Base-by-base conservation (phyloP, 2,888 invertebrate genomes). In the Leptura quadrifasciata region DNA sequence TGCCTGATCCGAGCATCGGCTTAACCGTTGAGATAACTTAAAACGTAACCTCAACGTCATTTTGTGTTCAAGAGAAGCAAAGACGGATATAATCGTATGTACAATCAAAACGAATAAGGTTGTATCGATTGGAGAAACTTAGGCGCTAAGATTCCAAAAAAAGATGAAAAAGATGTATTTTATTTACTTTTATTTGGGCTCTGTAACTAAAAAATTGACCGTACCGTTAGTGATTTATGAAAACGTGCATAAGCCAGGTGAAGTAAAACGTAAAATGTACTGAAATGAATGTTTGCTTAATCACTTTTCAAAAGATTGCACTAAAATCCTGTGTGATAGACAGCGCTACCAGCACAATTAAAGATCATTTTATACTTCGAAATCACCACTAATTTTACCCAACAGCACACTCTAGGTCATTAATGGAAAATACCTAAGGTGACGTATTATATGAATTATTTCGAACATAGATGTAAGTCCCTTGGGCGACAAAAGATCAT, bases 1-100 rank as follows among this genome's bases (percentile, higher is more conserved):
- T 83, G 8, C 89, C 89, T 0, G 88, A 89, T 73, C 85, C 85
- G 3, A 77, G 73, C 20, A 82, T 86, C 64, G 89, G 89, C 12
- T 81, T 89, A 24, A 81, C 86, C 17, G 85, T 90, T 2, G 89
- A 89, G 82, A 84, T 89, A 58, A 88, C 88, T 76, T 87, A 86
- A 78, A 55, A 31, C 10, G 9, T 15, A 10, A 24, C 61, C 67
- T 39, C 27, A 17, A 27, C 64, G 72, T 60, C 57, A 12, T 24
- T 69, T 58, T 73, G 76, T 77, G 76, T 67, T 76, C 69, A 75
- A 60, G 72, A 69, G 76, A 78, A 76, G 74, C 72, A 72, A 74
- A 80, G 77, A 79, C 76, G 76, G 77, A 76, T 24, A 31, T 64
- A 63, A 72, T 31, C 60, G 47, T 54, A 70, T 61, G 60, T 69